phyloP scores from a whole-genome alignment of 2,888 invertebrate species.

The Eudasyphora cyanicolor region DNA sequence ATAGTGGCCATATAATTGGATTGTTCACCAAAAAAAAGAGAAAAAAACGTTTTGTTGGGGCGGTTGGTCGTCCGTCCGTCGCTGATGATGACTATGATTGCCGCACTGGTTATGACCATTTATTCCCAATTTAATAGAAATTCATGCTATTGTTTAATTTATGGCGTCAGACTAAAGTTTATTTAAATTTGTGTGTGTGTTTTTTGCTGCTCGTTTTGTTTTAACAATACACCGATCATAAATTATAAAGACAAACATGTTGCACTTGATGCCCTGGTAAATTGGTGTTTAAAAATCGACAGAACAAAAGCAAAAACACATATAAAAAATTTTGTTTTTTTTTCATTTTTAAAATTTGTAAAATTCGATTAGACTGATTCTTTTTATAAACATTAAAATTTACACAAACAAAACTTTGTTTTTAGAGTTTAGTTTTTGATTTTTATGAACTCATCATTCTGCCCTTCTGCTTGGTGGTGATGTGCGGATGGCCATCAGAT shows the following conservation, averaged over 20 bases:
- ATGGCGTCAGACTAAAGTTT: slow-evolving; percentile 30
- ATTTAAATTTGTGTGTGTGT: not conserved
- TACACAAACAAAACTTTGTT: not conserved
- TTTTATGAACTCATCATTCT: slow-evolving; percentile 3
- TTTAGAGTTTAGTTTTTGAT: no score
- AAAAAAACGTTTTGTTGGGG: not conserved
- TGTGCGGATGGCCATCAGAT: not conserved
- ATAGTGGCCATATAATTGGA: slow-evolving; percentile 14
- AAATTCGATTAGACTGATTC: not conserved
- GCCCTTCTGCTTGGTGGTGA: no score
- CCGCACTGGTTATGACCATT: not conserved
- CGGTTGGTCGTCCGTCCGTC: not conserved
- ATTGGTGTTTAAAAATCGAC: not conserved
- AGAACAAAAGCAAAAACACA: not conserved
- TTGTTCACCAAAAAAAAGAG: not conserved
- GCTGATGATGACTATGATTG: not conserved
- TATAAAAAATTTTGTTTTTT: not conserved
- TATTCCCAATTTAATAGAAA: not conserved
- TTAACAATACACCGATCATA: not conserved
- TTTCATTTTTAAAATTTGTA: not conserved
- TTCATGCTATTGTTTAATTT: slow-evolving; percentile 29
- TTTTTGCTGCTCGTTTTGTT: not conserved
- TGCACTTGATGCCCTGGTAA: not conserved
- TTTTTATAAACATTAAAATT: slow-evolving; percentile 1
- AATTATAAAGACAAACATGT: slow-evolving; percentile 12